Percentiles rank a stretch among this genome's conserved stretches.
Evolutionary conservation across 2,113 vertebrate species (phyloP).

Genomic region (Poeciliopsis occidentalis): DNA sequence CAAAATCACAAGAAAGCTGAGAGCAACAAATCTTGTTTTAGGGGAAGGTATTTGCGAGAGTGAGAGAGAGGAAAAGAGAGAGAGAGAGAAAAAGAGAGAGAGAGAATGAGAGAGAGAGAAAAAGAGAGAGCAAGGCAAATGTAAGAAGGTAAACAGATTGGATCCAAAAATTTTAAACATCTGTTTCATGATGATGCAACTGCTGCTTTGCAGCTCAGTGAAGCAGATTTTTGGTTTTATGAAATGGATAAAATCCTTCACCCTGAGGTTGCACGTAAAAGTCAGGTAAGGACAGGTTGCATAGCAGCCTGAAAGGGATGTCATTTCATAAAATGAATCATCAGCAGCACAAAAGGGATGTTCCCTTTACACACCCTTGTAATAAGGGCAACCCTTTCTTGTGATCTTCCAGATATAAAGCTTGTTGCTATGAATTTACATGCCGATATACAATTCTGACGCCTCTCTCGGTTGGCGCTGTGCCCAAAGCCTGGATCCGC

Average conservation of each 20-base stretch:
- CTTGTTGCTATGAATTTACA: conserved; percentile 39
- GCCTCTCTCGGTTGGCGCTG: conserved; percentile 29
- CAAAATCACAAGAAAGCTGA: conserved; percentile 55
- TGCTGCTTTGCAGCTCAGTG: conserved; percentile 30
- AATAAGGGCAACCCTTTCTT: conserved; percentile 41
- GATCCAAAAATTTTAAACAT: conserved; percentile 67
- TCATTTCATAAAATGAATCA: conserved; percentile 38
- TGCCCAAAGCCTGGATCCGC: conserved; percentile 53
- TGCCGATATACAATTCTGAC: conserved; percentile 27
- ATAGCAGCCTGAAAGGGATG: conserved; percentile 25
- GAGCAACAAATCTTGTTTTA: conserved; percentile 43
- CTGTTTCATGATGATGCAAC: conserved; percentile 67
- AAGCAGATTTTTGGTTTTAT: conserved; percentile 24
- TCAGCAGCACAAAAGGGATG: conserved; percentile 2
- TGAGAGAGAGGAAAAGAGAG: no score
- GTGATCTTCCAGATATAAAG: conserved; percentile 31
- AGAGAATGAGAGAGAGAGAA: conserved; percentile 18
- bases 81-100: conserved; percentile 24
- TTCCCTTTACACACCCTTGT: conserved; percentile 35
- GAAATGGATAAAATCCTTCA: conserved; percentile 41
- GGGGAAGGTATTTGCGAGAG: conserved; percentile 22
- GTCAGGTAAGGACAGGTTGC: conserved; percentile 39
- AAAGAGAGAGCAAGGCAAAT: conserved; percentile 38
- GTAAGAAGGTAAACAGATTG: conserved; percentile 42
- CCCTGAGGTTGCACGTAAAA: conserved; percentile 8